These are phyloP conservation scores for Hyaena hyaena DNA, from an alignment of 2,113 vertebrate genomes.

Conservation along the genomic window DNA sequence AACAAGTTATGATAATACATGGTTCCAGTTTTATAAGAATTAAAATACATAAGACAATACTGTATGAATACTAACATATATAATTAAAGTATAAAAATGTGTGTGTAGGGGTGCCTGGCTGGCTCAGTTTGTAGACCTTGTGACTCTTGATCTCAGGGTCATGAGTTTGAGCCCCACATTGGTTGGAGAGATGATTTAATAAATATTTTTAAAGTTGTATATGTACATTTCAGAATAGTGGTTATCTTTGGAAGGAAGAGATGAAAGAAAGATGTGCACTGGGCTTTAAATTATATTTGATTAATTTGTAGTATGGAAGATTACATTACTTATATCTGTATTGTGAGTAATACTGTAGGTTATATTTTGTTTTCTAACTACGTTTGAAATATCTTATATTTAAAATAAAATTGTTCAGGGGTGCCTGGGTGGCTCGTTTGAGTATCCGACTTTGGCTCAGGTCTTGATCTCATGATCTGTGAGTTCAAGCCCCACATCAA, in stretches of 20 bases:
- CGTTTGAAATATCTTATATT: background rate
- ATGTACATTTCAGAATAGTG: background rate
- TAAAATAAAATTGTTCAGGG: background rate
- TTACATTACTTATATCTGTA: background rate
- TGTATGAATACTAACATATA: background rate
- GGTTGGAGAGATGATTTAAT: background rate
- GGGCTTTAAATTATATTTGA: background rate
- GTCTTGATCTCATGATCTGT: no score
- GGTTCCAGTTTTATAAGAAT: background rate
- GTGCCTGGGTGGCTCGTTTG: no score
- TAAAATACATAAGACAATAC: background rate
- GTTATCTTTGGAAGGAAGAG: background rate
- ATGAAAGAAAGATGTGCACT: background rate
- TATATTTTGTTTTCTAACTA: constrained; percentile 35
- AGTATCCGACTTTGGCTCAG: no score
- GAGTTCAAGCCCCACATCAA: no score
- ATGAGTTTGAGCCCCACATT: background rate
- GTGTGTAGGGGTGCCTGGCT: background rate
- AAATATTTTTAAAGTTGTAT: background rate
- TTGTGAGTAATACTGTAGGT: background rate
- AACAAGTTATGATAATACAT: background rate
- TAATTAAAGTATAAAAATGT: background rate
- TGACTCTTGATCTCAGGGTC: background rate
- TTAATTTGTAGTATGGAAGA: constrained; percentile 16
- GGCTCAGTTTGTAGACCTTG: background rate